A percentile compares a stretch with the other conserved stretches of the same genome.
Evolutionary conservation across 2,888 invertebrate species (phyloP).

Genomic region (Slavum lentiscoides): DNA sequence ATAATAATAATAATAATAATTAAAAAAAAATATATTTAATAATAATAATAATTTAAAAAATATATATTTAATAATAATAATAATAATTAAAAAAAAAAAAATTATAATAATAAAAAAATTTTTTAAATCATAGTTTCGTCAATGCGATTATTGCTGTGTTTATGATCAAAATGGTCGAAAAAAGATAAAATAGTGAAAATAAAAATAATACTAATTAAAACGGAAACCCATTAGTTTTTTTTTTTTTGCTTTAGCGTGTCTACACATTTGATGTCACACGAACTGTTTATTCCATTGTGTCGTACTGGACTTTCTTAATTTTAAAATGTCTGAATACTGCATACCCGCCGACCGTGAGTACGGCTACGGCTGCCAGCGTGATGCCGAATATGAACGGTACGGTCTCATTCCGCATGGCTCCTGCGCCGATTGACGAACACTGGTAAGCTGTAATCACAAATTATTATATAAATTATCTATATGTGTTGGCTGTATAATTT

Average conservation of each 20-base stretch:
- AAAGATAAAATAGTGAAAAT: neutral
- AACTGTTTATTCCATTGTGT: constrained; percentile 78
- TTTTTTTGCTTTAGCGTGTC: neutral
- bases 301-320: constrained; percentile 88
- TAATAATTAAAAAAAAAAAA: no score
- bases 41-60: no score
- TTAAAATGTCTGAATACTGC: constrained; percentile 84
- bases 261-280: neutral
- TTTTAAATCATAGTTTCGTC: neutral
- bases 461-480: neutral
- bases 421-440: constrained; percentile 65
- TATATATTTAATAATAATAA: no score
- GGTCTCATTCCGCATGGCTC: constrained; percentile 73
- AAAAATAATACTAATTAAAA: constrained; percentile 9
- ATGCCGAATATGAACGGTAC: constrained; percentile 84
- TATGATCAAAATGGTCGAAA: neutral
- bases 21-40: no score
- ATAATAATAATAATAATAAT: no score
- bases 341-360: constrained; percentile 81
- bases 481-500: no score
- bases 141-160: constrained; percentile 15
- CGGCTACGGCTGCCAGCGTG: constrained; percentile 78
- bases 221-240: neutral
- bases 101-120: no score
- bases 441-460: constrained; percentile 61